phyloP scores from a whole-genome alignment of 1,140 invertebrate genomes.

The Holcopasites calliopsidis region DNA sequence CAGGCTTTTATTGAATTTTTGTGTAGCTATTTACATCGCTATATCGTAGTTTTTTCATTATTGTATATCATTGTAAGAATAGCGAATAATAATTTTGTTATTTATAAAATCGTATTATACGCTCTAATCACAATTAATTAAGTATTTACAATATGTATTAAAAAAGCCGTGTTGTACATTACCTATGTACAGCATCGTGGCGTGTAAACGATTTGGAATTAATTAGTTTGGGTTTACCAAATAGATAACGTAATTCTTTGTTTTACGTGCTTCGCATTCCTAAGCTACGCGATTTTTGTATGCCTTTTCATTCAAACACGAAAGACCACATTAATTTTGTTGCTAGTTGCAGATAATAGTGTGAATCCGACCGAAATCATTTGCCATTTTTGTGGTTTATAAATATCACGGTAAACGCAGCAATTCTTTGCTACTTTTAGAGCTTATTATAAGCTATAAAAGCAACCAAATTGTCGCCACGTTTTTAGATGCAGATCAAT shows the following conservation, averaged over 20 bases:
- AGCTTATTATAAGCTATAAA: not conserved
- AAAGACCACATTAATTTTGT: constrained; percentile 21
- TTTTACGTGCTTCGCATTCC: constrained; percentile 29
- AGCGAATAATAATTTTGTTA: constrained; percentile 54
- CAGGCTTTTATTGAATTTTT: constrained; percentile 55
- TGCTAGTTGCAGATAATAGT: constrained; percentile 5
- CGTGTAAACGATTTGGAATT: constrained; percentile 28
- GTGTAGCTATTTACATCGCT: constrained; percentile 59
- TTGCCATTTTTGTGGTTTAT: not conserved
- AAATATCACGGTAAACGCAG: constrained; percentile 7
- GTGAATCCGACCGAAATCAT: constrained; percentile 11
- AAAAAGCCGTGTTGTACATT: constrained; percentile 56
- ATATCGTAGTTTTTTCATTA: constrained; percentile 40
- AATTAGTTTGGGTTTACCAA: constrained; percentile 34
- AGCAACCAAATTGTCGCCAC: not conserved
- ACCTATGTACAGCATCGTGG: constrained; percentile 51
- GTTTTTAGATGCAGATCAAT: not conserved
- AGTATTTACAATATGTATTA: constrained; percentile 60
- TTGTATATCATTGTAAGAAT: constrained; percentile 56
- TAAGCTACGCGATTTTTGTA: constrained; percentile 25
- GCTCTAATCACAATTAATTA: constrained; percentile 27
- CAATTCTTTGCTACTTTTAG: not conserved
- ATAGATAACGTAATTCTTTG: constrained; percentile 30
- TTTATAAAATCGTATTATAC: constrained; percentile 58
- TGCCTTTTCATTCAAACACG: constrained; percentile 30